These are phyloP conservation scores for Tenthredo mesomela DNA, from an alignment of 2,888 invertebrate genomes.

Conservation along the genomic window DNA sequence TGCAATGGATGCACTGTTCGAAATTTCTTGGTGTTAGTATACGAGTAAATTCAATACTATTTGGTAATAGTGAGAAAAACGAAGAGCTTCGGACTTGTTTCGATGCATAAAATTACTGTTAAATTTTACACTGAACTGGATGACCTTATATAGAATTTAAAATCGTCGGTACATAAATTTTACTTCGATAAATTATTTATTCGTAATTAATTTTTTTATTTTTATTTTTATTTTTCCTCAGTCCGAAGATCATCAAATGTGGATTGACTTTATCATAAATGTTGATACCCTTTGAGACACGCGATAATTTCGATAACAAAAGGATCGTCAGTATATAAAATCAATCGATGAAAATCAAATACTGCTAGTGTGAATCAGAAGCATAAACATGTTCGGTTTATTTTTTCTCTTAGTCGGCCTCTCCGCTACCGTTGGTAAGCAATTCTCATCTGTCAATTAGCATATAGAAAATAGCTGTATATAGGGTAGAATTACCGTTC, in stretches of 20 bases:
- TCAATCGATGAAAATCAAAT: not conserved
- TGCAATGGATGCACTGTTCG: not conserved
- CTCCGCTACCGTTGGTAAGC: slow-evolving; percentile 12
- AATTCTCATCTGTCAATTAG: not conserved
- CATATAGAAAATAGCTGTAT: not conserved
- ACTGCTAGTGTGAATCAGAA: not conserved
- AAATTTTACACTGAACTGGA: not conserved
- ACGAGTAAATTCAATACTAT: not conserved
- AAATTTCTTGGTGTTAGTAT: not conserved
- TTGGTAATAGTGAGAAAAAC: not conserved
- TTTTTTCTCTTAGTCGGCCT: not conserved
- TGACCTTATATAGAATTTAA: not conserved
- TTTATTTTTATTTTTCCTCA: not conserved
- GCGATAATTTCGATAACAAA: not conserved
- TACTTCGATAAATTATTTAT: not conserved
- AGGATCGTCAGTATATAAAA: not conserved
- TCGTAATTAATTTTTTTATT: not conserved
- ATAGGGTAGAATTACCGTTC: not conserved
- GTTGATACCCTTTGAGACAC: not conserved
- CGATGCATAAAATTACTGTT: not conserved
- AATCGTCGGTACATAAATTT: not conserved
- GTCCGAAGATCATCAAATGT: not conserved
- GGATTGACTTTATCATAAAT: not conserved
- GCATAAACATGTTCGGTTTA: not conserved
- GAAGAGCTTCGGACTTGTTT: not conserved